A percentile compares a stretch with the other conserved stretches of the same genome.
These are phyloP conservation scores for Cephalopterus ornatus DNA, from an alignment of 2,113 vertebrate species.

Conservation along the genomic window DNA sequence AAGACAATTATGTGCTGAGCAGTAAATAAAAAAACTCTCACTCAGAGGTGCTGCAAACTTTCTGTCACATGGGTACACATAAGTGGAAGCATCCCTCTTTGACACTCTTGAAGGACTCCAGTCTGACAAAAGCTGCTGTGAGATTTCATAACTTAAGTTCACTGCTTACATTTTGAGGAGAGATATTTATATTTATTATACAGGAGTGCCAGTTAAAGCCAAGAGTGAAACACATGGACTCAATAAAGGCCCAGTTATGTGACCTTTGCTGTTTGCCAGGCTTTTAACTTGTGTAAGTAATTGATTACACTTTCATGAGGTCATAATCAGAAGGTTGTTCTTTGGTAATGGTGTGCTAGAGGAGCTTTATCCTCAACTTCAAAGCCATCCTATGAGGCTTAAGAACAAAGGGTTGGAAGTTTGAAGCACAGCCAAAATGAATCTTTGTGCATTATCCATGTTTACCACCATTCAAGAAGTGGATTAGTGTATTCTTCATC, in stretches of 20 bases:
- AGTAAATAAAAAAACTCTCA: not conserved
- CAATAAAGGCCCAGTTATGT: slow-evolving; percentile 77
- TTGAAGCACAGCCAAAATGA: slow-evolving; percentile 76
- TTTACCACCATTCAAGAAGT: slow-evolving; percentile 74
- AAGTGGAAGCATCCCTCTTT: not conserved
- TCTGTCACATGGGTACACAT: not conserved
- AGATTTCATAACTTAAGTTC: slow-evolving; percentile 65
- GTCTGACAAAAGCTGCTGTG: slow-evolving; percentile 53
- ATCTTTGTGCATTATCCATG: slow-evolving; percentile 76
- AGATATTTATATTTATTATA: slow-evolving; percentile 51
- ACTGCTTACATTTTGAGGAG: slow-evolving; percentile 26
- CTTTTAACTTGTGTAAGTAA: slow-evolving; percentile 78
- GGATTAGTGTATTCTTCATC: slow-evolving; percentile 65
- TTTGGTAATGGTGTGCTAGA: slow-evolving; percentile 81
- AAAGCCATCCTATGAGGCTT: slow-evolving; percentile 79
- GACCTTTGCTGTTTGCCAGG: slow-evolving; percentile 73
- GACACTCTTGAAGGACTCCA: not conserved
- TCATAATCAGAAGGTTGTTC: slow-evolving; percentile 84
- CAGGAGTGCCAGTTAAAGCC: slow-evolving; percentile 40
- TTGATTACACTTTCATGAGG: slow-evolving; percentile 82
- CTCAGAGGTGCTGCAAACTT: not conserved
- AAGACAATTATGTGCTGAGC: not conserved
- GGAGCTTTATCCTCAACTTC: slow-evolving; percentile 82
- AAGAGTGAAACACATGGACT: slow-evolving; percentile 68
- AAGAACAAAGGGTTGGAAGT: slow-evolving; percentile 81